A percentile compares a stretch with the other conserved stretches of the same genome.
Conservation (phyloP, 1,140 invertebrate species). For the Palaemon carinicauda region DNA sequence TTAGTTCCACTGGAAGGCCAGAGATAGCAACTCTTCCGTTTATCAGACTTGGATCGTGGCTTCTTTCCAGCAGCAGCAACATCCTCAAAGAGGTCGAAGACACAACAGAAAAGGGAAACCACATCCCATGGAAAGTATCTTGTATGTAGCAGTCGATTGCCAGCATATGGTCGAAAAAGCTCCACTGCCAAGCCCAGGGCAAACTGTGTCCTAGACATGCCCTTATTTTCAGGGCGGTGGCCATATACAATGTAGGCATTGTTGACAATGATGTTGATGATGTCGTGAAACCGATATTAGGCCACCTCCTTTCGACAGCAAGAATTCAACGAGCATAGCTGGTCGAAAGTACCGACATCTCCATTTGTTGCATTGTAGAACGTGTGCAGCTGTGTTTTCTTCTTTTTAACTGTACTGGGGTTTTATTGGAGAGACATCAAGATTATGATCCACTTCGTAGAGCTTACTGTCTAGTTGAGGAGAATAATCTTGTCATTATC, state of each 20-base stretch:
- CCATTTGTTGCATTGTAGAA: slow-evolving; percentile 10
- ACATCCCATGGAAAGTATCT: too few species aligned
- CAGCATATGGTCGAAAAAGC: too few species aligned
- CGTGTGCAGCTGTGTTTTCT: neutral
- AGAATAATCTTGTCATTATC: neutral
- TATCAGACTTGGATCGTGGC: too few species aligned
- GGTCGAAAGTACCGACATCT: neutral
- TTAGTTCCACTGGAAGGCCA: too few species aligned
- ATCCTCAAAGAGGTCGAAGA: too few species aligned
- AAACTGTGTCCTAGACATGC: neutral
- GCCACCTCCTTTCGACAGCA: slow-evolving; percentile 20
- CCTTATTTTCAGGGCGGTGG: neutral
- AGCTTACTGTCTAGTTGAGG: neutral
- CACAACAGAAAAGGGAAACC: too few species aligned
- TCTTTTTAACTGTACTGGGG: neutral
- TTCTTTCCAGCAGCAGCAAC: too few species aligned
- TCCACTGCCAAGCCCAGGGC: too few species aligned
- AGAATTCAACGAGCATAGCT: neutral
- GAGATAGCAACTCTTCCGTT: too few species aligned
- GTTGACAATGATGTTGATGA: neutral
- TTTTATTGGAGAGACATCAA: neutral
- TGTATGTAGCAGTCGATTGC: too few species aligned
- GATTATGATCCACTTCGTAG: neutral
- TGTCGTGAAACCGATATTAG: neutral
- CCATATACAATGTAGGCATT: neutral